Evolutionary conservation across 2,888 invertebrate species (phyloP), one percentile per base, ranked within the genome.

Genomic region (Sinelater perroti): DNA sequence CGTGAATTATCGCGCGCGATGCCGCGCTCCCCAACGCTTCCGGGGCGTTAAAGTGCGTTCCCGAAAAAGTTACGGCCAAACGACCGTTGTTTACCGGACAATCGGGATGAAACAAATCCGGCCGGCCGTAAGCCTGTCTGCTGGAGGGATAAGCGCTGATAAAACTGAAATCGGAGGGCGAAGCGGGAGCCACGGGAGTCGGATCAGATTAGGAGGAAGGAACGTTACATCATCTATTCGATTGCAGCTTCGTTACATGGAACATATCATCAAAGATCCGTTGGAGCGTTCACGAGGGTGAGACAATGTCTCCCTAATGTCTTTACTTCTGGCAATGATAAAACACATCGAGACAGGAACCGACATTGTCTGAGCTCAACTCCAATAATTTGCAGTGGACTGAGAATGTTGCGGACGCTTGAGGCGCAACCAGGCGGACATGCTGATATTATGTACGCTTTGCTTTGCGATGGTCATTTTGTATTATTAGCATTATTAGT

Each of bases 301-400:
- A 64, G 55, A 62, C 64, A 64, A 64, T 62, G 62, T 61, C 61
- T 64, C 60, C 62, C 62, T 64, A 64, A 62, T 62, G 61, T 62
- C 64, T 64, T 64, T 60, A 59, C 64, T 64, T 60, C 52, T 59
- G 44, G 56, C 49, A 59, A 61, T 62, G 62, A 62, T 62, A 64
- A 62, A 61, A 62, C 56, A 60, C 54, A 56, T 57, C 47, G 40
- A 40, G 47, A 52, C 59, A 55, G 56, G 55, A 57, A 52, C 56
- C 56, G 54, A 59, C 62, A 62, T 61, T 61, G 64, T 62, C 56
- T 58, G 46, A 59, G 56, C 51, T 54, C 52, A 59, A 55, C 51
- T 54, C 51, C 54, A 59, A 56, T 61, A 62, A 56, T 52, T 54
- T 49, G 57, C 53, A 56, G 55, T 28, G 61, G 60, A 64, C 64